Evolutionary conservation across 2,113 vertebrate species (phyloP), one percentile per base, ranked within the genome.

Genomic region (Epinephelus fuscoguttatus): DNA sequence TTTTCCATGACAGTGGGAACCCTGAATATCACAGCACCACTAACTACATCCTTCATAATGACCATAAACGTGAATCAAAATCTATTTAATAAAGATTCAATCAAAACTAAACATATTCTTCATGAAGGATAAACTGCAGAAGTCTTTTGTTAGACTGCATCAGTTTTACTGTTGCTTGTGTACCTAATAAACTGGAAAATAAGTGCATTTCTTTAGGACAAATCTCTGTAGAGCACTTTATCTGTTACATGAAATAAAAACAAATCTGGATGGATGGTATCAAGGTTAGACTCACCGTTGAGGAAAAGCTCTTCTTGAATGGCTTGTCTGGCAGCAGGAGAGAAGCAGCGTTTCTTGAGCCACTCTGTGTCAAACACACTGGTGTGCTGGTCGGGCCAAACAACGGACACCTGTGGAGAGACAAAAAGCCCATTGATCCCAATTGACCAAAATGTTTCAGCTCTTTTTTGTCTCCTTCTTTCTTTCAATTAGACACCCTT

Each of bases 291-390:
- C 95, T 90, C 95, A 99, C 98, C 95, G 88, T 97, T 96, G 47
- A 97, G 93, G 94, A 98, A 99, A 23, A 98, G 92, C 90, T 98
- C 95, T 86, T 96, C 94, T 82, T 76, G 94, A 80, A 96, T 79
- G 33, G 93, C 93, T 91, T 93, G 94, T 93, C 97, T 96, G 87
- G 97, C 95, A 87, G 93, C 88, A 60, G 95, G 86, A 25, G 97
- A 98, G 91, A 99, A 99, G 68, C 98, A 97, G 76, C 96, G 94
- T 89, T 95, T 97, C 93, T 96, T 98, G 88, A 99, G 87, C 98
- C 98, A 99, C 0, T 97, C 94, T 6, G 97, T 92, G 67, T 98
- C 96, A 75, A 97, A 99, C 75, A 97, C 96, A 2, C 97, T 99
- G 40, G 74, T 73, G 63, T 99, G 98, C 45, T 96, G 95, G 89